phyloP scores from a whole-genome alignment of 2,797 vertebrate genomes.

The Scomberomorus guttatus region DNA sequence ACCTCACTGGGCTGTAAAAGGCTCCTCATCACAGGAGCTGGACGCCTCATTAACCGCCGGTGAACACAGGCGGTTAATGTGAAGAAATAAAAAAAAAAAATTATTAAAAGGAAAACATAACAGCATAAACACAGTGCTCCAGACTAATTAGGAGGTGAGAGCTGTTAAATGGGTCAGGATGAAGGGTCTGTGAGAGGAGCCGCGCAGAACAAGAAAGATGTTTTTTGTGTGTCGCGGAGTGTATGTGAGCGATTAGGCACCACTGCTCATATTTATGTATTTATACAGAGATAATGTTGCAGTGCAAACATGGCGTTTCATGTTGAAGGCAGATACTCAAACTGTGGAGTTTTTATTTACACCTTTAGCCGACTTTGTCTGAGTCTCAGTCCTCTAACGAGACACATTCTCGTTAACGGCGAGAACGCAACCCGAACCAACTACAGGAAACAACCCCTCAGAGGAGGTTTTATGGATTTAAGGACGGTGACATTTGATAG shows the following conservation, averaged over 20 bases:
- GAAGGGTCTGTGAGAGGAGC: conserved; percentile 4
- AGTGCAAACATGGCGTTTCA: not conserved
- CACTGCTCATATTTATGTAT: not conserved
- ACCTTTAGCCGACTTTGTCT: not conserved
- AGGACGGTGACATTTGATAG: conserved; percentile 35
- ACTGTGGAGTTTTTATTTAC: conserved; percentile 6
- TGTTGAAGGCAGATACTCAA: conserved; percentile 4
- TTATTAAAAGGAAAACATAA: not conserved
- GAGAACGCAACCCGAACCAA: not conserved
- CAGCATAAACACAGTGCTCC: conserved; percentile 33
- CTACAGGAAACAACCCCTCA: conserved; percentile 28
- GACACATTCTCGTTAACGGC: conserved; percentile 34
- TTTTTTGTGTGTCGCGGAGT: not conserved
- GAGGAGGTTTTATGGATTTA: conserved; percentile 16
- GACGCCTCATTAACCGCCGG: conserved; percentile 23
- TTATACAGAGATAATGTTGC: conserved; percentile 10
- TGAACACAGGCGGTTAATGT: not conserved
- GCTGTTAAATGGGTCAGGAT: conserved; percentile 36
- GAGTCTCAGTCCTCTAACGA: conserved; percentile 6
- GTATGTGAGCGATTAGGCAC: not conserved
- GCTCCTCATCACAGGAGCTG: conserved; percentile 29
- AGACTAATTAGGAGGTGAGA: conserved; percentile 46
- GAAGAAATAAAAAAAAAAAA: not conserved
- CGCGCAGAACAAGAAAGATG: not conserved
- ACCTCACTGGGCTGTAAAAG: conserved; percentile 3